Conservation (phyloP, 2,113 vertebrate species). For the Zapornia atra region DNA sequence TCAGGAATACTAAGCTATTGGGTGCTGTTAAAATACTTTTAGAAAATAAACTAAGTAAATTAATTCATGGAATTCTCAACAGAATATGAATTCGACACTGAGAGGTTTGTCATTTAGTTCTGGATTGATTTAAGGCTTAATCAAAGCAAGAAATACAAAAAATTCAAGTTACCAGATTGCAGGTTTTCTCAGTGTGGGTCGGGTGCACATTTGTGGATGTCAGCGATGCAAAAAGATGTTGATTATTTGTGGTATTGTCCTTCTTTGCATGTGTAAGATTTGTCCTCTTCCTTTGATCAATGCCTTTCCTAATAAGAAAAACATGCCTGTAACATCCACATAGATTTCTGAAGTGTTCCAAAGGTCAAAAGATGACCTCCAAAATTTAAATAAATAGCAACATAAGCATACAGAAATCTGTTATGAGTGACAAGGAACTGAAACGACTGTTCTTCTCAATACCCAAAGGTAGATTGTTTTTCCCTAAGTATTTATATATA, state of each 20-base stretch:
- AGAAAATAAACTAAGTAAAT: not conserved
- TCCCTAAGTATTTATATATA: not conserved
- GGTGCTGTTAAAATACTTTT: not conserved
- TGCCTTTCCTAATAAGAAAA: not conserved
- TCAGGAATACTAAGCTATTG: not conserved
- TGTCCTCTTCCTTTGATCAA: not conserved
- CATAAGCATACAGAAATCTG: not conserved
- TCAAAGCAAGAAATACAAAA: not conserved
- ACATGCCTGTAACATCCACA: not conserved
- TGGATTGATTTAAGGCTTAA: not conserved
- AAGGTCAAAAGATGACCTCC: not conserved
- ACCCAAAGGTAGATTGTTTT: not conserved
- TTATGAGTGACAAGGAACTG: not conserved
- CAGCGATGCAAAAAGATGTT: not conserved
- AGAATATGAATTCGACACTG: not conserved
- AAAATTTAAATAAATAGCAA: not conserved
- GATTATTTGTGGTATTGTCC: not conserved
- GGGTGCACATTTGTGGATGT: not conserved
- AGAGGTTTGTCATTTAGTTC: not conserved
- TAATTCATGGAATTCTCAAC: not conserved
- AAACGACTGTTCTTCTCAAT: not conserved
- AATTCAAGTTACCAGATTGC: not conserved
- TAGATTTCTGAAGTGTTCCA: not conserved
- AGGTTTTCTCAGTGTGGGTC: not conserved
- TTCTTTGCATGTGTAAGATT: not conserved